Evolutionary conservation across 1,140 invertebrate species (phyloP), one percentile per base, ranked within the genome.

Genomic region (Hylaeus anthracinus): DNA sequence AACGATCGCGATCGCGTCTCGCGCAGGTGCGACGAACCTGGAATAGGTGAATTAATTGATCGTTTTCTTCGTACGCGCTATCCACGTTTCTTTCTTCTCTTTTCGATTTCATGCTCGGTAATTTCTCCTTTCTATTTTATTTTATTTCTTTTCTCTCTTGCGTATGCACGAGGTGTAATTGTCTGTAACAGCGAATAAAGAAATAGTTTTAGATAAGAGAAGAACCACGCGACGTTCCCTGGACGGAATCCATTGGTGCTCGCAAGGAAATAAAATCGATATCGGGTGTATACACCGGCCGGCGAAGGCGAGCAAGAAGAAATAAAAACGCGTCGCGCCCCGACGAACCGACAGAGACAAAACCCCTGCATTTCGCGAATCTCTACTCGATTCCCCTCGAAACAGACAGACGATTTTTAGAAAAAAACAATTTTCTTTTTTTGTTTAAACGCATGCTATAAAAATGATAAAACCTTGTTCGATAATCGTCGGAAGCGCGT

Each of bases 221-320:
- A 8, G 64, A 45, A 56, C 9, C 37, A 43, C n/a, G 26, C 39
- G 76, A 73, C 71, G 83, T 80, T 72, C 64, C 76, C 79, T 14
- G 64, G 71, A 77, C 71, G 74, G 58, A 82, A 86, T 82, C 71
- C 66, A 79, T 67, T 65, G 74, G 53, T 37, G 63, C 60, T 73
- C 55, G 65, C 79, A 76, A 76, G 51, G 26, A 72, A 85, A 71
- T 74, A 73, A 87, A 85, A 88, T 83, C 83, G 83, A 84, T 85
- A 82, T 81, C 69, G 79, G 69, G 74, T 69, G 77, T 65, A 73
- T 56, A 56, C 74, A 75, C 69, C 55, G 53, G 67, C 53, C 76
- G 60, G 39, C 51, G 73, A 79, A 84, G 79, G 63, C 72, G 75
- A 55, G 58, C 66, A 67, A 12, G 66, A 79, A 82, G 65, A 67